Conservation (phyloP, 1,140 invertebrate species). For the Brachionus manjavacas region DNA sequence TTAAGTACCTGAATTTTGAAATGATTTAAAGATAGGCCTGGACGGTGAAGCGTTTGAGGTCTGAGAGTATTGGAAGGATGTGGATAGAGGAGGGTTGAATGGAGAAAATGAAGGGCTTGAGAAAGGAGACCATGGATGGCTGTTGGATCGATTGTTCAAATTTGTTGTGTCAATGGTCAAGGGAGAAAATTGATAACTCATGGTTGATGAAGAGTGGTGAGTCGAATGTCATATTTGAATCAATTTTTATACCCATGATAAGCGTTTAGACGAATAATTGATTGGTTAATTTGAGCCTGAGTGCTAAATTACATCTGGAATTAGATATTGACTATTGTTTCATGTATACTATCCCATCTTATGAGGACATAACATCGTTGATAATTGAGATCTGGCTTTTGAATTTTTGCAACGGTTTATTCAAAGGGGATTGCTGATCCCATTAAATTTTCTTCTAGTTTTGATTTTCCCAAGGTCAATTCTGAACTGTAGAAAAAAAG, state of each 20-base stretch:
- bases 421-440: neutral
- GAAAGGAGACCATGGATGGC: neutral
- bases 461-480: too few relatives aligned
- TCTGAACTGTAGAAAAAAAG: too few relatives aligned
- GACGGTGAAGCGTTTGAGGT: neutral
- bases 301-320: neutral
- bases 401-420: neutral
- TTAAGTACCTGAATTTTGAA: neutral
- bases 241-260: neutral
- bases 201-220: neutral
- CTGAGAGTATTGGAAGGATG: neutral
- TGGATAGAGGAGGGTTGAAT: neutral
- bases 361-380: neutral
- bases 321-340: neutral
- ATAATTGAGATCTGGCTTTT: neutral
- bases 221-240: neutral
- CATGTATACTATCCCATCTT: neutral
- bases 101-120: conserved; percentile 6
- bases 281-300: neutral
- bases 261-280: neutral
- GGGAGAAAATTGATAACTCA: neutral
- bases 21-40: neutral
- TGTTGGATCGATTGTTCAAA: neutral
- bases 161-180: neutral
- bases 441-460: neutral